These are phyloP conservation scores for Acanthacorydalis orientalis DNA, from an alignment of 2,888 invertebrate species.

Conservation along the genomic window DNA sequence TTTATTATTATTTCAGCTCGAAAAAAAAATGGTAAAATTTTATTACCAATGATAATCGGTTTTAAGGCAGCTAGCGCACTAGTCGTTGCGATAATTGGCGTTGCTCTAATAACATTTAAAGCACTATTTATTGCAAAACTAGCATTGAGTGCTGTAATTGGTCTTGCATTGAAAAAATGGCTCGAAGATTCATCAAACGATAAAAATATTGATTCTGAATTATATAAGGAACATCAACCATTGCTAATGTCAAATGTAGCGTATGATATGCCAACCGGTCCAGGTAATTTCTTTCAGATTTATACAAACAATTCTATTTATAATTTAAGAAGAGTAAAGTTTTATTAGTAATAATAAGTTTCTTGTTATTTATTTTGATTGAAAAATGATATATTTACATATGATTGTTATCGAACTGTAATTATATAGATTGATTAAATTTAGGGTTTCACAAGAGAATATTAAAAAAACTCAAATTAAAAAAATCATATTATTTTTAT, in stretches of 20 bases:
- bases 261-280: constrained; percentile 34
- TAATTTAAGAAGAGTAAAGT: neutral
- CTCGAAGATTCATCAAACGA: constrained; percentile 29
- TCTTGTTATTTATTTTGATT: no score
- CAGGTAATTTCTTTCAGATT: constrained; percentile 16
- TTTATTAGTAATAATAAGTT: no score
- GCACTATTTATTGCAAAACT: constrained; percentile 52
- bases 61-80: constrained; percentile 49
- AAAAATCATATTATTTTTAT: no score
- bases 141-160: constrained; percentile 43
- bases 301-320: constrained; percentile 8
- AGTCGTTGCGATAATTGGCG: constrained; percentile 40
- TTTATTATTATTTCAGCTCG: constrained; percentile 24
- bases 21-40: constrained; percentile 42
- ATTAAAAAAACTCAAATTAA: no score
- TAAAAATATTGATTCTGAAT: constrained; percentile 13
- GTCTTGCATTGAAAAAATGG: constrained; percentile 40
- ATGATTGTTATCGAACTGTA: no score
- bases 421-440: no score
- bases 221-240: constrained; percentile 23
- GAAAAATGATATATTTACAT: no score
- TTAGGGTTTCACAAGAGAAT: no score
- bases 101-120: constrained; percentile 46
- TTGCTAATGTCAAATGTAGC: constrained; percentile 36
- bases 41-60: constrained; percentile 49